Percentiles rank a stretch among this genome's conserved stretches.
phyloP scores from a whole-genome alignment of 2,797 vertebrate genomes.

The Xenentodon cancila region DNA sequence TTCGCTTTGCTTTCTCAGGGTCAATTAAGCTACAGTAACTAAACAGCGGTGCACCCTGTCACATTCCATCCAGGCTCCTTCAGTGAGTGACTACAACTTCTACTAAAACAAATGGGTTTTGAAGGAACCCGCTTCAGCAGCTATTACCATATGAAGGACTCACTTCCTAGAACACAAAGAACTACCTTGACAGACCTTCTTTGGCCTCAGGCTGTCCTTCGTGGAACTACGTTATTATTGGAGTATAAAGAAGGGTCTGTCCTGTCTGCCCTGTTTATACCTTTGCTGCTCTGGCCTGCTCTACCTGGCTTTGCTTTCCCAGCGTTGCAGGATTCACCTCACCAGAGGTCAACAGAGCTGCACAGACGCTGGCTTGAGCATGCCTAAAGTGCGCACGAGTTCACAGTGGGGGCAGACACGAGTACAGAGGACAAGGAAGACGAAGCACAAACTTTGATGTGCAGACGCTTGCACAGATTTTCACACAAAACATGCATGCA shows the following conservation, averaged over 20 bases:
- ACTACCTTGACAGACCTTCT: constrained; percentile 76
- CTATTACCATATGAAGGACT: constrained; percentile 81
- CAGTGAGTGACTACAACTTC: constrained; percentile 77
- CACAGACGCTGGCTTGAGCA: constrained; percentile 37
- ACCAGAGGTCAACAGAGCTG: constrained; percentile 53
- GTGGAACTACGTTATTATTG: constrained; percentile 64
- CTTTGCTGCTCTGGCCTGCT: constrained; percentile 32
- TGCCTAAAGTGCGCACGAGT: constrained; percentile 62
- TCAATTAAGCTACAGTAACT: constrained; percentile 81
- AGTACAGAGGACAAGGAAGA: constrained; percentile 50
- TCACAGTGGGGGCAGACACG: constrained; percentile 52
- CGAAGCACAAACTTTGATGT: constrained; percentile 64
- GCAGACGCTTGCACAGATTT: constrained; percentile 50
- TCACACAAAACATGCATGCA: constrained; percentile 47
- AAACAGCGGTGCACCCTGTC: constrained; percentile 74
- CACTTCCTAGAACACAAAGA: constrained; percentile 75
- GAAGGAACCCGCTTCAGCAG: constrained; percentile 74
- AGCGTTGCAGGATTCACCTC: constrained; percentile 62
- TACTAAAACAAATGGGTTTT: constrained; percentile 78
- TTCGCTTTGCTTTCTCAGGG: constrained; percentile 67
- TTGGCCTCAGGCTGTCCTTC: constrained; percentile 68
- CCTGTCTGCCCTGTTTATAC: constrained; percentile 51
- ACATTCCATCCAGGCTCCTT: constrained; percentile 77
- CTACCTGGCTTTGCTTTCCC: constrained; percentile 48
- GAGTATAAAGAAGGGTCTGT: constrained; percentile 72